A percentile compares a stretch with the other conserved stretches of the same genome.
These are phyloP conservation scores for Thyatira batis DNA, from an alignment of 2,888 invertebrate species.

Conservation along the genomic window DNA sequence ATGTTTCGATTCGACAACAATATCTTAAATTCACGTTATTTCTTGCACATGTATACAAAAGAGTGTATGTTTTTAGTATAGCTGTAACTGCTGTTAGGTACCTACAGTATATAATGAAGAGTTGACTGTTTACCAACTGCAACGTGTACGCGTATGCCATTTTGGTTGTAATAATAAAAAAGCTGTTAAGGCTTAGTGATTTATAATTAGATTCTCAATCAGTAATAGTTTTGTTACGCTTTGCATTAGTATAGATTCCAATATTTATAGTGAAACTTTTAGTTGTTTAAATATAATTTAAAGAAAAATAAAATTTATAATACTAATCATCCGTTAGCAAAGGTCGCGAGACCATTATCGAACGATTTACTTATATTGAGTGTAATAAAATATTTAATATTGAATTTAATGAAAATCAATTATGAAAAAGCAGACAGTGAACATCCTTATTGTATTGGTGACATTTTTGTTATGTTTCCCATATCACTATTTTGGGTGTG, in stretches of 20 bases:
- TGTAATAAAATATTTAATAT: constrained; percentile 59
- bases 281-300: constrained; percentile 53
- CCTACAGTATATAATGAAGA: neutral
- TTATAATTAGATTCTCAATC: constrained; percentile 69
- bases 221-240: constrained; percentile 65
- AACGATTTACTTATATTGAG: constrained; percentile 52
- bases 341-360: constrained; percentile 34
- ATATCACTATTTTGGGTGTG: constrained; percentile 35
- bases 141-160: constrained; percentile 36
- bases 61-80: neutral
- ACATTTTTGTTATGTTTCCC: constrained; percentile 45
- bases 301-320: constrained; percentile 22
- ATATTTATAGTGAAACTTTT: constrained; percentile 59
- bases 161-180: constrained; percentile 48
- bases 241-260: constrained; percentile 64
- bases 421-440: constrained; percentile 49
- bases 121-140: constrained; percentile 1
- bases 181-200: constrained; percentile 70
- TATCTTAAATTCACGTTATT: neutral
- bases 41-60: neutral
- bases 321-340: constrained; percentile 35
- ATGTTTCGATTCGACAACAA: too few species aligned
- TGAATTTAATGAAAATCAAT: constrained; percentile 46
- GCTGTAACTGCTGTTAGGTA: neutral
- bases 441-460: constrained; percentile 39